phyloP scores from a whole-genome alignment of 2,113 vertebrate species.

The Zosterops japonicus region DNA sequence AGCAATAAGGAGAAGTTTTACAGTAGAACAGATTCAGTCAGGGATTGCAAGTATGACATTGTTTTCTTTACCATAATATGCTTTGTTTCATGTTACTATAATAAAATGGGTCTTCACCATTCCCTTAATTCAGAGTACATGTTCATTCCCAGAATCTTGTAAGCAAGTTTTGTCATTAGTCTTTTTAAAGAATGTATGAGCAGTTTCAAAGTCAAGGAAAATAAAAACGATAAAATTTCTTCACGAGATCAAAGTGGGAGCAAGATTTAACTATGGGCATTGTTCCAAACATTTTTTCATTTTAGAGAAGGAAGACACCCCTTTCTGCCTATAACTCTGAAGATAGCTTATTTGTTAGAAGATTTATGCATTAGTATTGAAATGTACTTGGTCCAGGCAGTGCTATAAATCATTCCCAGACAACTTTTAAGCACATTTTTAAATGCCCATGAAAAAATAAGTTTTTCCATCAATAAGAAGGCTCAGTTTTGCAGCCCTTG shows the following conservation, averaged over 20 bases:
- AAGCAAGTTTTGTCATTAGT: neutral
- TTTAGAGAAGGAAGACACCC: neutral
- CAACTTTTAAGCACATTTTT: conserved; percentile 11
- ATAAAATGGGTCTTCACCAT: neutral
- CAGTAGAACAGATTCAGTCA: neutral
- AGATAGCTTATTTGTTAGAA: conserved; percentile 20
- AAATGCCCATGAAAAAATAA: neutral
- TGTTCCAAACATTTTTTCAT: neutral
- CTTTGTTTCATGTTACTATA: neutral
- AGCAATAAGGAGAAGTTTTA: neutral
- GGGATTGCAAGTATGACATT: neutral
- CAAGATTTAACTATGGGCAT: neutral
- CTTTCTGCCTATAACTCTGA: neutral
- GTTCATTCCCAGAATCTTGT: neutral
- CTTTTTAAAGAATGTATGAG: neutral
- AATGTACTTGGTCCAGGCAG: conserved; percentile 5
- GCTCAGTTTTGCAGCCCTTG: neutral
- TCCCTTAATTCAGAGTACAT: neutral
- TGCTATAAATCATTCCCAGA: conserved; percentile 12
- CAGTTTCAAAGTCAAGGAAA: conserved; percentile 2
- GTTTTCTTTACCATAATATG: neutral
- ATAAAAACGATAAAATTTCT: neutral
- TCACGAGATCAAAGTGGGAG: neutral
- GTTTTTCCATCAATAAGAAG: neutral
- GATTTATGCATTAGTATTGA: conserved; percentile 49